Percentiles rank a stretch among this genome's conserved stretches.
Evolutionary conservation across 1,140 invertebrate genomes (phyloP).

Genomic region (Calephelis virginiensis): DNA sequence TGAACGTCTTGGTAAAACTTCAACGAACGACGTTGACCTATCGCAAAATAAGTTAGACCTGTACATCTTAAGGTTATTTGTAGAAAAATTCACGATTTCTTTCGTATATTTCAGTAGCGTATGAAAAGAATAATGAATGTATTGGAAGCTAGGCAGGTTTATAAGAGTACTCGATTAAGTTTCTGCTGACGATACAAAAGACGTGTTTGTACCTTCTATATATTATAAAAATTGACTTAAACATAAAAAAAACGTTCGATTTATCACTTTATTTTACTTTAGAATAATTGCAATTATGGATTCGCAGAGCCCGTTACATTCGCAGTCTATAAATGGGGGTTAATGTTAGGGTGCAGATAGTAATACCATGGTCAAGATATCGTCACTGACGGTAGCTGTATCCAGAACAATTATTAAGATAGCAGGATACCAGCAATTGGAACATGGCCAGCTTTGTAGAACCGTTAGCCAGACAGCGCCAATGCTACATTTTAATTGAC

Average conservation of each 20-base stretch:
- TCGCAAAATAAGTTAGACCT: no score
- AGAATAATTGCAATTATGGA: slow-evolving; percentile 11
- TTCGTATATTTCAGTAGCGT: no score
- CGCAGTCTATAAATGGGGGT: background rate
- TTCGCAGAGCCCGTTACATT: background rate
- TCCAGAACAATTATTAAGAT: slow-evolving; percentile 37
- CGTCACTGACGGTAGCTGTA: slow-evolving; percentile 35
- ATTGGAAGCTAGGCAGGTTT: no score
- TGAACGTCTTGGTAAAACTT: no score
- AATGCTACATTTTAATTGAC: slow-evolving; percentile 71
- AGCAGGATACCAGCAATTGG: slow-evolving; percentile 66
- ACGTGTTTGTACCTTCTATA: no score
- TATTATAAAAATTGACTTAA: no score
- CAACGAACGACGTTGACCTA: no score
- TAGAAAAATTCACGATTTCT: no score
- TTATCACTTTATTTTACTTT: background rate
- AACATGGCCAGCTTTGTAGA: slow-evolving; percentile 46
- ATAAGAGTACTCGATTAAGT: no score
- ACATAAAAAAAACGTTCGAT: background rate
- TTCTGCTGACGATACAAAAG: no score
- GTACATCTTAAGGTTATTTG: no score
- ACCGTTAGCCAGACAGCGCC: slow-evolving; percentile 55
- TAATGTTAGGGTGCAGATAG: slow-evolving; percentile 10
- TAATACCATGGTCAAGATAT: slow-evolving; percentile 20
- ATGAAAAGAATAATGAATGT: no score